phyloP scores from a whole-genome alignment of 1,140 invertebrate genomes.

The Cyclina sinensis region DNA sequence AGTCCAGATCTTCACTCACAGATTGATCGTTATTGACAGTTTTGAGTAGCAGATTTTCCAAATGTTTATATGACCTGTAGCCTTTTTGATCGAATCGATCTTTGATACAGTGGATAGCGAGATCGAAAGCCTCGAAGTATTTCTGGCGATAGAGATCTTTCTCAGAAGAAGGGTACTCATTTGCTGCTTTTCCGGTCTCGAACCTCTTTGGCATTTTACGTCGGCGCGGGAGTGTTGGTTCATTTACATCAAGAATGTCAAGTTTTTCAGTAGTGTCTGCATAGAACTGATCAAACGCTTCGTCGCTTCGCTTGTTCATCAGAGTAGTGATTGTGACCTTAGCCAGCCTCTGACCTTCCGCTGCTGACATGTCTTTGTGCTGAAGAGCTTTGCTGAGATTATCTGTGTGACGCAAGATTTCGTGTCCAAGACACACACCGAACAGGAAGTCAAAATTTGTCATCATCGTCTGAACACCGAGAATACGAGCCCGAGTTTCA shows the following conservation, averaged over 20 bases:
- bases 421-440: constrained; percentile 35
- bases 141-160: neutral
- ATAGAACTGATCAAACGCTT: neutral
- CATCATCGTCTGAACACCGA: constrained; percentile 36
- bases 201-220: constrained; percentile 1
- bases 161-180: neutral
- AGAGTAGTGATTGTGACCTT: neutral
- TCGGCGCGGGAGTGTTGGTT: constrained; percentile 7
- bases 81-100: neutral
- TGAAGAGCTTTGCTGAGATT: constrained; percentile 52
- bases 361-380: constrained; percentile 38
- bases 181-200: neutral
- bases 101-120: neutral
- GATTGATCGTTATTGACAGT: neutral
- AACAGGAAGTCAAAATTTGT: constrained; percentile 46
- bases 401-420: constrained; percentile 26
- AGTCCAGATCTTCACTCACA: too few relatives aligned
- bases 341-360: neutral
- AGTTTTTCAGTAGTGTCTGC: neutral
- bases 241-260: constrained; percentile 39
- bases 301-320: neutral
- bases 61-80: neutral
- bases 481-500: constrained; percentile 19
- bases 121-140: neutral
- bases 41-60: neutral